phyloP scores from a whole-genome alignment of 2,797 vertebrate genomes.

The Protonibea diacanthus region DNA sequence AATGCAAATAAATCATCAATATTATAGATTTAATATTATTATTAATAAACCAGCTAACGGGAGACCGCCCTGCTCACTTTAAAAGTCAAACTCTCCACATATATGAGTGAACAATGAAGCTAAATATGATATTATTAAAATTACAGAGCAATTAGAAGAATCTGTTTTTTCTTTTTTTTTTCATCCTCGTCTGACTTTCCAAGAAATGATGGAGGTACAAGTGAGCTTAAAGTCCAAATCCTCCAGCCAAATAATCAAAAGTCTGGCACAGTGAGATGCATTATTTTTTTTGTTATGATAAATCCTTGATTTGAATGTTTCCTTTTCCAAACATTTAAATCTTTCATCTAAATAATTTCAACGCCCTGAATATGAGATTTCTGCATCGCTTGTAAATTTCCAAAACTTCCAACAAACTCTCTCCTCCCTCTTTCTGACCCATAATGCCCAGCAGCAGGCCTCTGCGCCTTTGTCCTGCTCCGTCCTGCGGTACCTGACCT shows the following conservation, averaged over 20 bases:
- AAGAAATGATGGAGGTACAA: slow-evolving; percentile 42
- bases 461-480: slow-evolving; percentile 47
- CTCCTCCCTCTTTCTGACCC: slow-evolving; percentile 39
- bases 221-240: slow-evolving; percentile 46
- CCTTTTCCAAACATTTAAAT: slow-evolving; percentile 31
- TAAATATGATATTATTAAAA: slow-evolving; percentile 26
- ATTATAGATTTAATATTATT: neutral
- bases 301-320: slow-evolving; percentile 38
- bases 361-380: slow-evolving; percentile 12
- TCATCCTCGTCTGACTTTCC: slow-evolving; percentile 29
- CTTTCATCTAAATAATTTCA: slow-evolving; percentile 36
- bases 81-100: neutral
- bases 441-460: slow-evolving; percentile 36
- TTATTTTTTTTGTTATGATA: slow-evolving; percentile 38
- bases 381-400: neutral
- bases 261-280: slow-evolving; percentile 41
- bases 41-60: neutral
- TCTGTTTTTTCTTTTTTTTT: slow-evolving; percentile 21
- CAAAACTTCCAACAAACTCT: slow-evolving; percentile 33
- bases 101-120: slow-evolving; percentile 11
- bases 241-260: slow-evolving; percentile 63
- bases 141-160: neutral
- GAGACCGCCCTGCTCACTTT: neutral
- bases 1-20: neutral
- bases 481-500: slow-evolving; percentile 67